phyloP scores from a whole-genome alignment of 37 sponge, comb jelly and placozoan species.

The Haliclona indistincta region DNA sequence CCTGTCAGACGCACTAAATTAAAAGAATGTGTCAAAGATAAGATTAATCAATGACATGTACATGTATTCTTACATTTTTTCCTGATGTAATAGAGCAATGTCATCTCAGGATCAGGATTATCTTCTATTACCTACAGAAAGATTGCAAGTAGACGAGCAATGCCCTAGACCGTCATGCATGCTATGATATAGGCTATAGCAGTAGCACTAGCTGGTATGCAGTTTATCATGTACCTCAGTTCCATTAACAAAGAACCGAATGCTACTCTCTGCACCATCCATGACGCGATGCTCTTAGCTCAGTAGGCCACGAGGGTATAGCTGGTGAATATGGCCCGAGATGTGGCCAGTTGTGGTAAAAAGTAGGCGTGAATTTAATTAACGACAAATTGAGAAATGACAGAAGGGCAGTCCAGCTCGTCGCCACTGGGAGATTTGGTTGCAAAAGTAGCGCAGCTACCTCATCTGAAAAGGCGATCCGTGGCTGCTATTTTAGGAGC shows the following conservation, averaged over 20 bases:
- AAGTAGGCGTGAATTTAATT: too few species aligned
- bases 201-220: background rate
- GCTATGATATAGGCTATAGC: background rate
- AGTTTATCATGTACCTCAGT: conserved; percentile 28
- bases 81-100: conserved; percentile 73
- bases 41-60: background rate
- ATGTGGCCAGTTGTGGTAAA: too few species aligned
- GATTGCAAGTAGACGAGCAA: background rate
- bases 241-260: conserved; percentile 67
- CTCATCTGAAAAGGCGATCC: background rate
- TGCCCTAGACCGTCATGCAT: background rate
- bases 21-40: background rate
- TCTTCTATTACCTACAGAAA: conserved; percentile 32
- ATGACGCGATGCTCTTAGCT: too few species aligned
- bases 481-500: conserved; percentile 70
- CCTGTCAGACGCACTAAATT: conserved; percentile 72
- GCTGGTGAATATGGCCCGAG: too few species aligned
- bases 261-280: background rate
- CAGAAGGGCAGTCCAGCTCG: too few species aligned
- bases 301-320: too few species aligned
- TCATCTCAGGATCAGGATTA: conserved; percentile 80
- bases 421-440: conserved; percentile 1
- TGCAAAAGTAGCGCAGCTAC: background rate
- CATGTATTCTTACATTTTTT: conserved; percentile 41
- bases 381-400: too few species aligned